Evolutionary conservation across 2,888 invertebrate genomes (phyloP), one percentile per base, ranked within the genome.

Genomic region (Agelastica alni): DNA sequence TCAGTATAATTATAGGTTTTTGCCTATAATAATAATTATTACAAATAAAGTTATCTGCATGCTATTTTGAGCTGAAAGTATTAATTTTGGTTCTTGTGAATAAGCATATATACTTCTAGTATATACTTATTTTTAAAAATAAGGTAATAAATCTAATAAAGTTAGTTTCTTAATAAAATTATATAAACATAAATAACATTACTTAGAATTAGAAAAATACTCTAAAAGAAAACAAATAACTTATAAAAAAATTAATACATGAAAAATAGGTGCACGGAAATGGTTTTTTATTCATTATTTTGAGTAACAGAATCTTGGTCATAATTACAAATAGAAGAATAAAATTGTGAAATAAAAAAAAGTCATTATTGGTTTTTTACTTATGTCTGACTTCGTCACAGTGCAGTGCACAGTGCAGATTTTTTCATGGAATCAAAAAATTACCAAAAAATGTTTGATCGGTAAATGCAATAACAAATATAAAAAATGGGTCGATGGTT

Each of bases 61-160:
- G 66, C 69, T 70, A 70, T 30, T 69, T 74, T 73, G 73, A 73
- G 72, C 73, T 67, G 70, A 71, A 67, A 69, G 61, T 69, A 66
- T 64, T 62, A 62, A 59, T 66, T 71, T 71, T 70, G 71, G 71
- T 72, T 71, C 70, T 65, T 66, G 62, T 64, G 64, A 63, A 66
- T 63, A 64, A 62, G 68, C 67, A 69, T 60, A 63, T 66, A 69
- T n/a, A n/a, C n/a, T n/a, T n/a, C n/a, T n/a, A n/a, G n/a, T n/a
- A n/a, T 59, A 53, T 60, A 49, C 59, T 53, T 62, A 62, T 42
- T 62, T 62, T 64, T 60, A 65, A 54, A 62, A 64, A 65, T 60
- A 59, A 65, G 65, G 65, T 70, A 70, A 67, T 67, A 65, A 56
- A 55, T 56, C 64, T 66, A 66, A 60, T 59, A 64, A 60, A 56